A percentile compares a stretch with the other conserved stretches of the same genome.
These are phyloP conservation scores for Podarcis cretensis DNA, from an alignment of 2,113 vertebrate species.

Conservation along the genomic window DNA sequence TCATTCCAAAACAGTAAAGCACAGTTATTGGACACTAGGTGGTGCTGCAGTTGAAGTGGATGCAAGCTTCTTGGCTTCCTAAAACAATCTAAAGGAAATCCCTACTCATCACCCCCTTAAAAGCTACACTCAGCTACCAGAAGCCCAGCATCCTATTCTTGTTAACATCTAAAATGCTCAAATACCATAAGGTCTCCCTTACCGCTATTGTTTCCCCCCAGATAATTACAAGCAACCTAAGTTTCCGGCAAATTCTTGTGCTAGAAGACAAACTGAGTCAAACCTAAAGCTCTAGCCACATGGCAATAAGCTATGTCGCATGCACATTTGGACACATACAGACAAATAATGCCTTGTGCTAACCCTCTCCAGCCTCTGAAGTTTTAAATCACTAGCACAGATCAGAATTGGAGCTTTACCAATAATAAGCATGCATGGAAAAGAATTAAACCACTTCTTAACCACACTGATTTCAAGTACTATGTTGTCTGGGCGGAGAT, in stretches of 20 bases:
- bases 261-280: not conserved
- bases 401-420: not conserved
- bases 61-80: not conserved
- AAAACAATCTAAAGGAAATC: not conserved
- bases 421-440: not conserved
- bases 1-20: constrained; percentile 5
- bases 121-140: not conserved
- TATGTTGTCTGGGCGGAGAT: not conserved
- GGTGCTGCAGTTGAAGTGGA: constrained; percentile 30
- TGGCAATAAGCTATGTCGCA: not conserved
- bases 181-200: not conserved
- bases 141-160: not conserved
- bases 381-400: not conserved
- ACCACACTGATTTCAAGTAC: not conserved
- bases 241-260: not conserved
- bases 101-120: not conserved
- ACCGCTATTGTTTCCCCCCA: not conserved
- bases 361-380: not conserved
- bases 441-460: not conserved
- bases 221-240: not conserved
- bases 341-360: not conserved
- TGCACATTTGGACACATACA: not conserved
- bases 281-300: not conserved
- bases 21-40: constrained; percentile 5
- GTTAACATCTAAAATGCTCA: not conserved